phyloP scores from a whole-genome alignment of 2,797 vertebrate species.

The Jordanella pulchra region DNA sequence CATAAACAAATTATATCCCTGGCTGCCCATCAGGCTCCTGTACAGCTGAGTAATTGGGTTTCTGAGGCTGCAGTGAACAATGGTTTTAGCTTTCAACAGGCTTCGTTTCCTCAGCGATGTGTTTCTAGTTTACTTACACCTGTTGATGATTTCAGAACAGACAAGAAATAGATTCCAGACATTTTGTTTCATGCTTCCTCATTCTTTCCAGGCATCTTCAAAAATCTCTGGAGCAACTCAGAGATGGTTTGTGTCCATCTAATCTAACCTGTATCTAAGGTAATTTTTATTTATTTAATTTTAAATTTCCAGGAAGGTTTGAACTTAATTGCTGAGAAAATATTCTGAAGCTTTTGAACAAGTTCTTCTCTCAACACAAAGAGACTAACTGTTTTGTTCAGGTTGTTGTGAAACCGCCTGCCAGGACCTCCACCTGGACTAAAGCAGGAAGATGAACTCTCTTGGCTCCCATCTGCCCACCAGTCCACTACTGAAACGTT shows the following conservation, averaged over 20 bases:
- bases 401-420: conserved; percentile 41
- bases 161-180: conserved; percentile 53
- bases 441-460: conserved; percentile 31
- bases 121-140: conserved; percentile 42
- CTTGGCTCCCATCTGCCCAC: conserved; percentile 78
- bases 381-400: neutral
- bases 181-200: conserved; percentile 14
- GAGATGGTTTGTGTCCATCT: conserved; percentile 2
- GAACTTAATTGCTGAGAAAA: neutral
- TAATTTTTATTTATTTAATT: neutral
- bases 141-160: conserved; percentile 52
- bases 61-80: neutral
- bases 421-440: conserved; percentile 44
- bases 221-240: conserved; percentile 13
- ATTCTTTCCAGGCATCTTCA: conserved; percentile 14
- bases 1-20: neutral
- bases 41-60: conserved; percentile 4
- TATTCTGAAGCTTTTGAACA: neutral
- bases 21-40: neutral
- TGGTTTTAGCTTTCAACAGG: conserved; percentile 9
- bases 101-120: conserved; percentile 3
- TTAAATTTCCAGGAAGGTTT: neutral
- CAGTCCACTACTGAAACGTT: conserved; percentile 76
- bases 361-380: neutral
- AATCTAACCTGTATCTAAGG: neutral